Conservation (phyloP, 1,140 invertebrate genomes). For the Phortica variegata region DNA sequence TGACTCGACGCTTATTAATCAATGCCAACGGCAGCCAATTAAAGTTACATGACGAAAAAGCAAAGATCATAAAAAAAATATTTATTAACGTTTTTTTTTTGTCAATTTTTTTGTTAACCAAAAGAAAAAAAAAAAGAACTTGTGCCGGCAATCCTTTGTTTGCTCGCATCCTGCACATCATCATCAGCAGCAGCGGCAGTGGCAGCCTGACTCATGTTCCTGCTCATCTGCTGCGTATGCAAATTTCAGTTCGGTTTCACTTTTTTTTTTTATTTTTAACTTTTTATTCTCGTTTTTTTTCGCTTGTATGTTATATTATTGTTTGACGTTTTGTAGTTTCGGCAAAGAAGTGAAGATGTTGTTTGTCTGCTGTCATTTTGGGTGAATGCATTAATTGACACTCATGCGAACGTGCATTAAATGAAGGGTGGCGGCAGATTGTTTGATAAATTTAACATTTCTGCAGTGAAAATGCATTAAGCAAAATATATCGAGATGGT, state of each 20-base stretch:
- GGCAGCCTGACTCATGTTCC: conserved; percentile 32
- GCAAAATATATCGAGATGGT: too few relatives aligned
- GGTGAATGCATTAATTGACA: too few relatives aligned
- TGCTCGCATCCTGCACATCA: conserved; percentile 49
- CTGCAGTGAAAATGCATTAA: too few relatives aligned
- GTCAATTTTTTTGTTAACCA: conserved; percentile 30
- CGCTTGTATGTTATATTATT: conserved; percentile 15
- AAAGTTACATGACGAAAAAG: too few relatives aligned
- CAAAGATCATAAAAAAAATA: too few relatives aligned
- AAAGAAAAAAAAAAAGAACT: too few relatives aligned
- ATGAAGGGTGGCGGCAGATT: too few relatives aligned
- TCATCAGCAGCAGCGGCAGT: conserved; percentile 18
- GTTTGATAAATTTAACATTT: too few relatives aligned
- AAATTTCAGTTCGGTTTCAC: conserved; percentile 21
- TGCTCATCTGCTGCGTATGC: conserved; percentile 45
- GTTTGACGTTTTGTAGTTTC: conserved; percentile 7
- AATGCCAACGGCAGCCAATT: conserved; percentile 21
- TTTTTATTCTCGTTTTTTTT: conserved; percentile 12
- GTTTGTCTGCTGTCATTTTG: too few relatives aligned
- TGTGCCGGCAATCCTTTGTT: conserved; percentile 23
- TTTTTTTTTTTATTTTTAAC: conserved; percentile 17
- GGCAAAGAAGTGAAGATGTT: conserved; percentile 37
- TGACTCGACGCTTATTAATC: conserved; percentile 18
- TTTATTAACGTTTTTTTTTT: conserved; percentile 30
- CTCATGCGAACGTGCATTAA: too few relatives aligned